Conservation (phyloP, 2,888 invertebrate species). For the Pediacus dermestoides region DNA sequence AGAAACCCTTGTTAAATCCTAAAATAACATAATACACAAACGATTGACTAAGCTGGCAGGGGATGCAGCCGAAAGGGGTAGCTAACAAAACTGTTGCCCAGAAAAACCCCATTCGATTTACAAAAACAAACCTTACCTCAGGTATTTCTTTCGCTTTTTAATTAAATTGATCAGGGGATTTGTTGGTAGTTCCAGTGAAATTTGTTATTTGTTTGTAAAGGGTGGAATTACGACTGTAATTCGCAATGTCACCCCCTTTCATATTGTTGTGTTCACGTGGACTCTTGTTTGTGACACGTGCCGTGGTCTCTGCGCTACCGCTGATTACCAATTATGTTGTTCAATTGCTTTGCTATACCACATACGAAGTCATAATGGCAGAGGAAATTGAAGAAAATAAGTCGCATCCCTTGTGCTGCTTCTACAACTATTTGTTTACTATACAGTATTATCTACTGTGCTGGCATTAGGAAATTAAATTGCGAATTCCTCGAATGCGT, state of each 20-base stretch:
- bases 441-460: no score
- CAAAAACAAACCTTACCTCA: no score
- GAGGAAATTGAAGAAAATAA: constrained; percentile 35
- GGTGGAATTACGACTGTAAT: no score
- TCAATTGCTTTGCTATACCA: constrained; percentile 41
- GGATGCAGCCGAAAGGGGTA: constrained; percentile 5
- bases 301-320: constrained; percentile 39
- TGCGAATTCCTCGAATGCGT: no score
- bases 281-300: constrained; percentile 45
- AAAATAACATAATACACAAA: constrained; percentile 44
- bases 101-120: no score
- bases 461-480: no score
- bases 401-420: constrained; percentile 14
- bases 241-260: background rate
- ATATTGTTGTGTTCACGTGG: constrained; percentile 38
- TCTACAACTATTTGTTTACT: no score
- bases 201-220: no score
- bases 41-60: constrained; percentile 21
- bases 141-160: no score
- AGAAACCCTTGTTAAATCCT: constrained; percentile 43
- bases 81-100: no score
- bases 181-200: no score
- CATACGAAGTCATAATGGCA: constrained; percentile 27
- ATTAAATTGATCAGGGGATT: no score
- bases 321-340: constrained; percentile 46